Base-by-base conservation (phyloP, 2,888 invertebrate genomes). In the Diaphora mendica region DNA sequence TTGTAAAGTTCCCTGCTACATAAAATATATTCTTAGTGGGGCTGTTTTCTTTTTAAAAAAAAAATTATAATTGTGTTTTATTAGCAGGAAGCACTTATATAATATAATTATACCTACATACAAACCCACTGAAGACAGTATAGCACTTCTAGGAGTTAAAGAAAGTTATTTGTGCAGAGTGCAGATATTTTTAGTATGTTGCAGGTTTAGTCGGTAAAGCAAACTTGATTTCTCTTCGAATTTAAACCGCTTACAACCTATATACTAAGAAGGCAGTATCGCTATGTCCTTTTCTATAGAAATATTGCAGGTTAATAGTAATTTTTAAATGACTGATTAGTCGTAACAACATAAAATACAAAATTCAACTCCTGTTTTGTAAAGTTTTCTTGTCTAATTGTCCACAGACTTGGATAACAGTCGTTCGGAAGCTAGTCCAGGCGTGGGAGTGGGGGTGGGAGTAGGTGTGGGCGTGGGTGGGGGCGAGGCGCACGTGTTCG, bases 401-500 rank as follows among this genome's bases (percentile, higher is more conserved):
- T n/a, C n/a, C n/a, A 0, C 79, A 93, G 94, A 94, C 23, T 77
- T 93, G 81, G 94, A 94, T 85, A 91, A 72, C 71, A 74, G 84
- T 4, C 85, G 83, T 86, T 85, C 79, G 90, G 94, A 76, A 80
- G 77, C 80, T 68, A 76, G 75, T 39, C 74, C 78, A 48, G 70
- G 90, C 86, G 82, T 91, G 91, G 69, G 67, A 26, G 72, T 33
- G 91, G 69, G 67, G n/a, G 72, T 33, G 51, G 51, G 51, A 8
- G 51, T 55, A 55, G 70, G 90, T 85, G 82, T 91, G 91, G 68
- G 64, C 44, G 74, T 33, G 48, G 70, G 72, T n/a, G 59, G 69
- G 44, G 59, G 96, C 96, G 73, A 85, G 59, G 78, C 96, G 26
- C 97, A 97, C 80, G 97, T 97, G 89, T 97, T 97, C 90, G 97